Conservation (phyloP, 2,888 invertebrate genomes). For the Rotaria socialis region DNA sequence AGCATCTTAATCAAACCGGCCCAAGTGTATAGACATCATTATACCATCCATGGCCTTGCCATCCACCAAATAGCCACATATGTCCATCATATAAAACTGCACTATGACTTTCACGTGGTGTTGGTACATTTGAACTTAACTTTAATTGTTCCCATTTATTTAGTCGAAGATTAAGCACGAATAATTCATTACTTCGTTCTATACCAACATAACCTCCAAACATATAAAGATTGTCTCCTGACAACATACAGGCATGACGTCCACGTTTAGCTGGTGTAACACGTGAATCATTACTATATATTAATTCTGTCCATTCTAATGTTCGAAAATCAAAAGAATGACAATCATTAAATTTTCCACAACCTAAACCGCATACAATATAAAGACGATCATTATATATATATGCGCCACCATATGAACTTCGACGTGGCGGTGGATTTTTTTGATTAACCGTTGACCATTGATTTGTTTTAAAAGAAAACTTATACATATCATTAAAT, state of each 20-base stretch:
- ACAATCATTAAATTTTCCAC: slow-evolving; percentile 23
- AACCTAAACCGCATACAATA: slow-evolving; percentile 5
- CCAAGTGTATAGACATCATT: background rate
- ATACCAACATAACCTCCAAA: slow-evolving; percentile 14
- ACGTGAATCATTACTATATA: background rate
- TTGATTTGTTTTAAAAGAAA: background rate
- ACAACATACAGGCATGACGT: background rate
- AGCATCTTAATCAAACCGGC: background rate
- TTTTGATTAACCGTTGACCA: background rate
- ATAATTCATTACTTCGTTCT: slow-evolving; percentile 9
- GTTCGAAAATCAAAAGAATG: background rate
- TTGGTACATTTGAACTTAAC: background rate
- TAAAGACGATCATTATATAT: background rate
- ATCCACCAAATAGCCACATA: slow-evolving; percentile 15
- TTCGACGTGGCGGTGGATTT: background rate
- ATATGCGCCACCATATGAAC: slow-evolving; percentile 18
- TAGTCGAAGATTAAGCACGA: background rate
- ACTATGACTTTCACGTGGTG: background rate
- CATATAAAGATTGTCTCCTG: background rate
- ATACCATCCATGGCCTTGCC: background rate
- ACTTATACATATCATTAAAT: background rate
- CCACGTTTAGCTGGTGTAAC: slow-evolving; percentile 1
- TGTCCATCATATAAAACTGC: background rate
- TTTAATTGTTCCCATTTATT: background rate
- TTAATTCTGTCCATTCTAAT: background rate